Evolutionary conservation across 2,113 vertebrate genomes (phyloP).

Genomic region (Heloderma charlesbogerti): DNA sequence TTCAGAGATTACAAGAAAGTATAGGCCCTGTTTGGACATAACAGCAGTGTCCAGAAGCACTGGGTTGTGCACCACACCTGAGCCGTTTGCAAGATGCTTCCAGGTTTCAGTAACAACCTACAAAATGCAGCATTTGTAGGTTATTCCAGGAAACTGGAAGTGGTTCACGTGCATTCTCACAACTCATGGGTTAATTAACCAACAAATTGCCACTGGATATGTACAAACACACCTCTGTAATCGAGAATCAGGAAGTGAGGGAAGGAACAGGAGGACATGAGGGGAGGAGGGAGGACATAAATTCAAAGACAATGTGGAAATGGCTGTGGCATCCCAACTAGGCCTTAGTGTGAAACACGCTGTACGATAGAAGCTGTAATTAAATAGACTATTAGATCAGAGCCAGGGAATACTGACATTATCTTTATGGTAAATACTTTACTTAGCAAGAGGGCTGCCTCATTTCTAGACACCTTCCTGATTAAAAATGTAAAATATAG

Average conservation of each 20-base stretch:
- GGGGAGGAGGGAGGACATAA: too few relatives aligned
- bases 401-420: background rate
- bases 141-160: too few relatives aligned
- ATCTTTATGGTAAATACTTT: background rate
- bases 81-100: too few relatives aligned
- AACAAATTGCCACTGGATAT: too few relatives aligned
- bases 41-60: too few relatives aligned
- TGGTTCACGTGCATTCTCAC: too few relatives aligned
- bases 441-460: background rate
- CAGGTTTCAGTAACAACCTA: too few relatives aligned
- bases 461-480: background rate
- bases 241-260: background rate
- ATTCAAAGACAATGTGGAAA: background rate
- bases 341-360: background rate
- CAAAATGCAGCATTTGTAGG: too few relatives aligned
- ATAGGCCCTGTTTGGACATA: too few relatives aligned
- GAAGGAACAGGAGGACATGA: background rate
- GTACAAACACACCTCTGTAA: too few relatives aligned
- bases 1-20: background rate
- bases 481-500: background rate
- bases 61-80: too few relatives aligned
- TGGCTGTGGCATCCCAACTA: background rate
- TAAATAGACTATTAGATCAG: background rate
- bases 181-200: too few relatives aligned
- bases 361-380: background rate